Evolutionary conservation across 2,888 invertebrate species (phyloP), one percentile per base, ranked within the genome.

Genomic region (Zaprionus obscuricornis): DNA sequence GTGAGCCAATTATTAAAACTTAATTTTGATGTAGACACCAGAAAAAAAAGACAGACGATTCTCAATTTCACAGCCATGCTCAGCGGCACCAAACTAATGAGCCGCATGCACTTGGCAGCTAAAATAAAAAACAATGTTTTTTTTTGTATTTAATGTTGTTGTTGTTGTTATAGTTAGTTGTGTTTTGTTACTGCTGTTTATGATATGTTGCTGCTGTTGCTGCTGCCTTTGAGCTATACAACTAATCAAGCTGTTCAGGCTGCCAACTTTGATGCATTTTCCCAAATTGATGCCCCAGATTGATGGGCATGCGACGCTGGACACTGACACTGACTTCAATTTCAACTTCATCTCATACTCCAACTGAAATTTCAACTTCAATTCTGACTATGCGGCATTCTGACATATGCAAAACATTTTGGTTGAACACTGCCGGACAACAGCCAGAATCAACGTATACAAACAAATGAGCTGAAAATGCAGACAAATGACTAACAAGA

Each of bases 181-280:
- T 10, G 36, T 36, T 40, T 37, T 63, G 36, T 27, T 24, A 27
- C 7, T 40, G 26, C 6, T 55, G 13, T 18, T 36, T 33, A 27
- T 56, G 55, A 39, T 55, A 29, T 58, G 36, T 27, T 36, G 45
- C 16, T 45, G 18, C 14, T 43, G 39, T 20, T 26, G 51, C 5
- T 29, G 62, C 39, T 64, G 70, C 51, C 57, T 49, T 50, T 47
- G 45, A 59, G 74, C 51, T 26, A 56, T 56, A 68, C 67, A 79
- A 68, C 77, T 82, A 79, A 79, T 83, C 79, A 82, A 83, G 79
- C 76, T 83, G 79, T 82, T 82, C 71, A 56, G 73, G 76, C 75
- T 79, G 83, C 68, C 70, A 74, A 72, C 72, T 78, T 64, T 75
- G 77, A 82, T 78, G 77, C 77, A 78, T 78, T 82, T 75, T 75